phyloP scores from a whole-genome alignment of 2,113 vertebrate genomes.

The Sceloporus tristichus region DNA sequence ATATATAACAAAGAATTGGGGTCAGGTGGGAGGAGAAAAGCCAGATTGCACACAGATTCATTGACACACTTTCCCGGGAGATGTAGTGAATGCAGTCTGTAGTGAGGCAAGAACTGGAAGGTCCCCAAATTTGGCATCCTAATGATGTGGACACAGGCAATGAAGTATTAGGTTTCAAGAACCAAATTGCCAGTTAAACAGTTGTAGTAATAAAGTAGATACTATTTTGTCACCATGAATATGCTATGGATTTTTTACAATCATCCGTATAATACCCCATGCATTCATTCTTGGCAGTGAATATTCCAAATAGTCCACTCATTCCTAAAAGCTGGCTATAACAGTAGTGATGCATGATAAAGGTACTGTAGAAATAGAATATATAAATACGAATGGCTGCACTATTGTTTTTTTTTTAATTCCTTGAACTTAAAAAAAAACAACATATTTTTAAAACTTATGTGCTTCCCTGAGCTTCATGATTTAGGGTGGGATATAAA shows the following conservation, averaged over 20 bases:
- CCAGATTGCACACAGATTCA: neutral
- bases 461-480: too few species aligned
- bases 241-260: neutral
- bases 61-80: neutral
- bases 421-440: too few species aligned
- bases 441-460: too few species aligned
- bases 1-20: neutral
- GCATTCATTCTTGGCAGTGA: too few species aligned
- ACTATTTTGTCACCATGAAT: neutral
- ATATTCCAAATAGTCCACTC: neutral
- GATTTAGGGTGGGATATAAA: too few species aligned
- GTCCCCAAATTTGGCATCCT: neutral
- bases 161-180: neutral
- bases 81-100: neutral
- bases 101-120: neutral
- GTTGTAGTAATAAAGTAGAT: neutral
- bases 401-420: too few species aligned
- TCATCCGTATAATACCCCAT: neutral
- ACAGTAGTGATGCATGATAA: too few species aligned
- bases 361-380: neutral
- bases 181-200: neutral
- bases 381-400: neutral
- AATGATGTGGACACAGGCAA: neutral
- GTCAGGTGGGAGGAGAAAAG: neutral
- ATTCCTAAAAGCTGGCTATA: neutral